These are phyloP conservation scores for Agrochola litura DNA, from an alignment of 2,888 invertebrate species.

Conservation along the genomic window DNA sequence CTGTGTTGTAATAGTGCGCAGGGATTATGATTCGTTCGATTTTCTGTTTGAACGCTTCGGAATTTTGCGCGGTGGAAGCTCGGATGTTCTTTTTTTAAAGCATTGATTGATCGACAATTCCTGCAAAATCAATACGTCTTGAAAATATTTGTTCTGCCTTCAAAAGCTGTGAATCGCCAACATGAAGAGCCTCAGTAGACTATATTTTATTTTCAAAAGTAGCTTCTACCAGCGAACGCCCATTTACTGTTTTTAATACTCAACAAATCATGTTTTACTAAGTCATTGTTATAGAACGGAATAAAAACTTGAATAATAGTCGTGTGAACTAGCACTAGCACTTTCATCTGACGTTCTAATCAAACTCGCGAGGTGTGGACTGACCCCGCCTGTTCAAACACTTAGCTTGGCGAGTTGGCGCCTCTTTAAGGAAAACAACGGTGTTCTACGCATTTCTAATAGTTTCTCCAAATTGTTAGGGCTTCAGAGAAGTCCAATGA, in stretches of 20 bases:
- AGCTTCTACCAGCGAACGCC: not conserved
- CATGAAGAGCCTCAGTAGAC: not conserved
- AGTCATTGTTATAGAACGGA: conserved; percentile 38
- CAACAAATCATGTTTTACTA: conserved; percentile 32
- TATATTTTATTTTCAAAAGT: not conserved
- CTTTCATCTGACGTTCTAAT: conserved; percentile 32
- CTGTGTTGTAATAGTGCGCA: conserved; percentile 9
- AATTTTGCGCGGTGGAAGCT: not conserved
- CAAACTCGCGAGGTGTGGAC: conserved; percentile 19
- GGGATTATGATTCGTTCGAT: conserved; percentile 22
- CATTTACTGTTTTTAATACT: conserved; percentile 11
- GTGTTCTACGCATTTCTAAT: conserved; percentile 28
- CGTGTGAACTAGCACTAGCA: conserved; percentile 51
- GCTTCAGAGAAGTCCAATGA: not conserved
- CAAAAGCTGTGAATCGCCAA: not conserved
- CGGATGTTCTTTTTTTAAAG: not conserved
- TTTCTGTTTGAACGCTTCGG: conserved; percentile 15
- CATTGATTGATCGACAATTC: not conserved
- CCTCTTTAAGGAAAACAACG: conserved; percentile 40
- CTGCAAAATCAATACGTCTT: not conserved
- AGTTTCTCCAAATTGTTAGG: conserved; percentile 14
- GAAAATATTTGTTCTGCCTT: conserved; percentile 1
- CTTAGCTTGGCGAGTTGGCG: conserved; percentile 16
- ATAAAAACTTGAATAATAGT: conserved; percentile 40
- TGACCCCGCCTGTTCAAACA: conserved; percentile 47